A percentile compares a stretch with the other conserved stretches of the same genome.
These are phyloP conservation scores for Eucera pruinosa DNA, from an alignment of 2,888 invertebrate species.

Conservation along the genomic window DNA sequence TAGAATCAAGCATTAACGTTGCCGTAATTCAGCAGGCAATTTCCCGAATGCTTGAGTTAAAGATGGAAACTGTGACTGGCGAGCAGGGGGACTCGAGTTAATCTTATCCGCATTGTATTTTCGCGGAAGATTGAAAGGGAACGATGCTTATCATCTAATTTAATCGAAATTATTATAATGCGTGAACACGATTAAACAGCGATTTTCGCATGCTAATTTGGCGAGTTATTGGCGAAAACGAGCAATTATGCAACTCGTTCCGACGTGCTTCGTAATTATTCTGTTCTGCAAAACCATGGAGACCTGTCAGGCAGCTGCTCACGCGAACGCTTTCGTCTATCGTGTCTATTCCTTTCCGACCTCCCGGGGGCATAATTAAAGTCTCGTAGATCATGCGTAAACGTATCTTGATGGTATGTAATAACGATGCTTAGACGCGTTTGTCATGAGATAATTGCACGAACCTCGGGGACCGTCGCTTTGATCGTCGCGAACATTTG, in stretches of 20 bases:
- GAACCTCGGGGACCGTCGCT: neutral
- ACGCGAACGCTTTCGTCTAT: conserved; percentile 19
- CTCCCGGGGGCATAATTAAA: conserved; percentile 48
- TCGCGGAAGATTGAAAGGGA: neutral
- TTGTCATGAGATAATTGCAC: conserved; percentile 34
- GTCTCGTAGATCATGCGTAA: conserved; percentile 45
- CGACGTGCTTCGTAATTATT: conserved; percentile 46
- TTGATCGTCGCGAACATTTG: conserved; percentile 14
- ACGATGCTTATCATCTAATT: conserved; percentile 8
- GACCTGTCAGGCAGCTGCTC: conserved; percentile 35
- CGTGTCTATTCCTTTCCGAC: conserved; percentile 29
- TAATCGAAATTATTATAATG: conserved; percentile 16
- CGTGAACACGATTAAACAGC: neutral
- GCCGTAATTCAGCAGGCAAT: neutral
- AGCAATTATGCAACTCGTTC: conserved; percentile 24
- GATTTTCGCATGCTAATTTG: conserved; percentile 31
- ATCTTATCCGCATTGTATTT: neutral
- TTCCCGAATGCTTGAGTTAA: neutral
- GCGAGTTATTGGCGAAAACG: neutral
- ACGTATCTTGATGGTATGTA: conserved; percentile 26
- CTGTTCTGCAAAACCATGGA: conserved; percentile 28
- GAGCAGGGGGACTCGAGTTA: neutral
- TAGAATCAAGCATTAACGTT: neutral
- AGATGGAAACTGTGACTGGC: neutral
- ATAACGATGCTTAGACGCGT: conserved; percentile 35